Evolutionary conservation across 2,797 vertebrate genomes (phyloP).

Genomic region (Enteromius mattozi): DNA sequence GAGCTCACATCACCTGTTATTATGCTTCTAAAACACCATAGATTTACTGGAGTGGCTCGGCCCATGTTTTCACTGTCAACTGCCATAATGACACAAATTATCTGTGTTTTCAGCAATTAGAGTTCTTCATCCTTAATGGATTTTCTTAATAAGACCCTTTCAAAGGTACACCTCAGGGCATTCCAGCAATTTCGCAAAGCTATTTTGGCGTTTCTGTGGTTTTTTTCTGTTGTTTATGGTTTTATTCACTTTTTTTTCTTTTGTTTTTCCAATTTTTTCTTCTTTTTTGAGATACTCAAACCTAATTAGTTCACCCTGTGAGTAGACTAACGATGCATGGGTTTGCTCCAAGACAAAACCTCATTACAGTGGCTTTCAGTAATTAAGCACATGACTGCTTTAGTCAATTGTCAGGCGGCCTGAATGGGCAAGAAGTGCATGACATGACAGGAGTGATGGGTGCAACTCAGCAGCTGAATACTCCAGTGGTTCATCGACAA

Average conservation of each 20-base stretch:
- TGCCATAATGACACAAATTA: constrained; percentile 57
- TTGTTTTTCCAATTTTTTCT: constrained; percentile 62
- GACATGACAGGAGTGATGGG: constrained; percentile 24
- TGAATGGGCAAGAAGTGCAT: constrained; percentile 25
- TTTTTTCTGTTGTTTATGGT: constrained; percentile 13
- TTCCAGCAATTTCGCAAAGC: constrained; percentile 8
- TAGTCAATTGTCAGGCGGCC: constrained; percentile 47
- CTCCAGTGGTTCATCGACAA: constrained; percentile 26
- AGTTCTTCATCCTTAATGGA: constrained; percentile 44
- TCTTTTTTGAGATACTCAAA: constrained; percentile 46
- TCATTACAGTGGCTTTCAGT: constrained; percentile 66
- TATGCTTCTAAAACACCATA: constrained; percentile 27
- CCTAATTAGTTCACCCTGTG: constrained; percentile 77
- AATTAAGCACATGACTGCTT: constrained; percentile 57
- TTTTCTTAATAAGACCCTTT: constrained; percentile 42
- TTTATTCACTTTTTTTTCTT: constrained; percentile 69
- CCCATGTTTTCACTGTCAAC: constrained; percentile 50
- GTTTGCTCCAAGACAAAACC: constrained; percentile 56
- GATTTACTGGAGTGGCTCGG: constrained; percentile 10
- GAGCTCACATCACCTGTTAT: constrained; percentile 51
- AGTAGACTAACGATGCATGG: constrained; percentile 73
- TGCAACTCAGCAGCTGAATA: constrained; percentile 5
- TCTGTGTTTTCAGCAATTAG: constrained; percentile 56
- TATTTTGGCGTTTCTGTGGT: constrained; percentile 60
- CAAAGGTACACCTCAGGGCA: constrained; percentile 29